Base-by-base conservation (phyloP, 1,140 invertebrate genomes). In the Daktulosphaira vitifoliae region DNA sequence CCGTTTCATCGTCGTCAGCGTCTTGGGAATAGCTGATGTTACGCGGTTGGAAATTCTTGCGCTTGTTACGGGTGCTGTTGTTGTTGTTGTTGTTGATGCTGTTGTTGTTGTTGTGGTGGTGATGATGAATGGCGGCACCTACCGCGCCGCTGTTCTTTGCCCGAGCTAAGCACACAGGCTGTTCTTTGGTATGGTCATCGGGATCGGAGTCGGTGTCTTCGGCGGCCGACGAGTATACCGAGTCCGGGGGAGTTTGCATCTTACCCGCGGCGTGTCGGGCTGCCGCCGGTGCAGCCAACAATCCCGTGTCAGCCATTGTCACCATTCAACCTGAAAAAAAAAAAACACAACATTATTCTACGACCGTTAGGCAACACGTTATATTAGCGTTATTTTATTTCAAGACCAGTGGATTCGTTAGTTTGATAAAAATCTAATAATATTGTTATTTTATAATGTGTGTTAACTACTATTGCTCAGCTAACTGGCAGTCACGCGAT, bases 31-130 rank as follows among this genome's bases (percentile, higher is more conserved):
- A 71, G 29, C 72, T 71, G 44, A 78, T 78, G 69, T 77, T 79
- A 23, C 76, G 69, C 0, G 78, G 78, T 66, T 77, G 72, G 69
- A 79, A 79, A 69, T 79, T 78, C 67, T 79, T 79, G 48, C 78
- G 68, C 65, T 79, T 79, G 71, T 79, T 79, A 50, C 75, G 68
- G 48, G 56, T 62, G 15, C 56, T 33, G 25, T 20, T 13, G 16
- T 33, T 46, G 42, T 33, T 48, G 13, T 46, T 46, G 18, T 62
- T 62, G 42, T 22, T 29, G 42, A 22, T 46, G 23, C 11, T 42
- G 38, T 16, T 42, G 22, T 9, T 26, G 22, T 44, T 56, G 23
- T 44, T 20, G 16, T 18, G 39, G 53, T 42, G 37, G 52, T 26
- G 42, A 39, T 29, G 23, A 15, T 56, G 18, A 3, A 4, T 38